Percentiles rank a stretch among this genome's conserved stretches.
Evolutionary conservation across 2,888 invertebrate genomes (phyloP).

Genomic region (Lumbricus terrestris): DNA sequence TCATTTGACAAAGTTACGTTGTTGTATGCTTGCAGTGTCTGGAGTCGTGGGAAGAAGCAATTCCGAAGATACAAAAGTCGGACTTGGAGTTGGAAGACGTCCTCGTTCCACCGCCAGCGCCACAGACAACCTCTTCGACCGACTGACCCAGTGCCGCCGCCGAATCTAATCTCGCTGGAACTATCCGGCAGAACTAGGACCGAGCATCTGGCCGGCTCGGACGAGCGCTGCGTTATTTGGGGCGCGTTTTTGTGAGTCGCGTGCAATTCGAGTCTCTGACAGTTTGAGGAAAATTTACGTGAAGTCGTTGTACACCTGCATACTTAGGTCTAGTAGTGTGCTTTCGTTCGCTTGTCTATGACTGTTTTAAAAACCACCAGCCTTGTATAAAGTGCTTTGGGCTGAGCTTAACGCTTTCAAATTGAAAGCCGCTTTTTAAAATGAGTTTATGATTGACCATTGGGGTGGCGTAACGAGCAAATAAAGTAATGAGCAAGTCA

Average conservation of each 20-base stretch:
- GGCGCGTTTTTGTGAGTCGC: neutral
- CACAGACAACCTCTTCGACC: neutral
- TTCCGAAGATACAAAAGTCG: constrained; percentile 52
- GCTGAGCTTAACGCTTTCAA: neutral
- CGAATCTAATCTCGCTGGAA: neutral
- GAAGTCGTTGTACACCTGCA: neutral
- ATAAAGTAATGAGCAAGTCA: no score
- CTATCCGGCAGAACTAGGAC: neutral
- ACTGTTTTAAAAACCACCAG: neutral
- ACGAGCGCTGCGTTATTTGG: neutral
- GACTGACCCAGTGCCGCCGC: neutral
- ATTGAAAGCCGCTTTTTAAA: neutral
- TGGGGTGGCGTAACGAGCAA: no score
- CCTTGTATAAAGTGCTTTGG: neutral
- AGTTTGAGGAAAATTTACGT: neutral
- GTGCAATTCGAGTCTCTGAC: neutral
- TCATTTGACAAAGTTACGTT: neutral
- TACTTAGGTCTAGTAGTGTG: neutral
- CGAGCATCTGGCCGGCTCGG: neutral
- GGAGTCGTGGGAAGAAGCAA: constrained; percentile 59
- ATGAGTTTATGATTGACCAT: neutral
- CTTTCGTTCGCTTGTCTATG: neutral
- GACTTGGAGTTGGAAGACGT: constrained; percentile 25
- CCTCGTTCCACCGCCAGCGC: neutral
- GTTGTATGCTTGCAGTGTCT: constrained; percentile 51